A percentile compares a stretch with the other conserved stretches of the same genome.
Evolutionary conservation across 2,888 invertebrate genomes (phyloP).

Genomic region (Tinea semifulvella): DNA sequence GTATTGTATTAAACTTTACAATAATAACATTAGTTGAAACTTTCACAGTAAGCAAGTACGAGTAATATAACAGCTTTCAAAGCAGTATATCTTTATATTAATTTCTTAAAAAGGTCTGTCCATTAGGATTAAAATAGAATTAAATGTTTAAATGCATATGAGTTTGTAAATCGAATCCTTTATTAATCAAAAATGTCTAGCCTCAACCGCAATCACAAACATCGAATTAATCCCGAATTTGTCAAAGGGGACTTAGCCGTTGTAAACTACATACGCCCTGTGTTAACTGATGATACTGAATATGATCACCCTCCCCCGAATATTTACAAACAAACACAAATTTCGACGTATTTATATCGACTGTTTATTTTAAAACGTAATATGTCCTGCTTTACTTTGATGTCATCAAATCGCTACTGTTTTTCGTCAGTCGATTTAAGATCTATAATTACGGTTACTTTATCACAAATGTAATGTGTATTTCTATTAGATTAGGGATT

Average conservation of each 20-base stretch:
- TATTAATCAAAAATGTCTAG: constrained; percentile 46
- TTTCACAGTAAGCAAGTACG: too few relatives aligned
- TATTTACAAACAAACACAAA: constrained; percentile 56
- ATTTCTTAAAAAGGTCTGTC: background rate
- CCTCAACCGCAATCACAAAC: constrained; percentile 39
- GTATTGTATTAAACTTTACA: too few relatives aligned
- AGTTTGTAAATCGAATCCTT: background rate
- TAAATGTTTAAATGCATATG: too few relatives aligned
- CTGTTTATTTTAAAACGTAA: constrained; percentile 66
- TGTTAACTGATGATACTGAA: constrained; percentile 51
- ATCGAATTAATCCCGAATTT: constrained; percentile 52
- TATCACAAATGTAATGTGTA: constrained; percentile 58
- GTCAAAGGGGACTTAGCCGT: constrained; percentile 44
- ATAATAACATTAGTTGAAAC: too few relatives aligned
- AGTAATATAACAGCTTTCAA: background rate
- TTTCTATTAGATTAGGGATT: constrained; percentile 50
- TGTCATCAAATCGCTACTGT: constrained; percentile 66
- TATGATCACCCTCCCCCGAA: constrained; percentile 57
- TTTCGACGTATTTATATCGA: constrained; percentile 62
- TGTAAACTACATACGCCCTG: constrained; percentile 32
- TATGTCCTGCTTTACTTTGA: constrained; percentile 67
- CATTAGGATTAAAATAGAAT: too few relatives aligned
- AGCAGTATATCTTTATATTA: background rate
- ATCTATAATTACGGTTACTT: constrained; percentile 52
- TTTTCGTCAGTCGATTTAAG: constrained; percentile 59